Evolutionary conservation across 2,888 invertebrate genomes (phyloP), one percentile per base, ranked within the genome.

Genomic region (Toxonevra muliebris): DNA sequence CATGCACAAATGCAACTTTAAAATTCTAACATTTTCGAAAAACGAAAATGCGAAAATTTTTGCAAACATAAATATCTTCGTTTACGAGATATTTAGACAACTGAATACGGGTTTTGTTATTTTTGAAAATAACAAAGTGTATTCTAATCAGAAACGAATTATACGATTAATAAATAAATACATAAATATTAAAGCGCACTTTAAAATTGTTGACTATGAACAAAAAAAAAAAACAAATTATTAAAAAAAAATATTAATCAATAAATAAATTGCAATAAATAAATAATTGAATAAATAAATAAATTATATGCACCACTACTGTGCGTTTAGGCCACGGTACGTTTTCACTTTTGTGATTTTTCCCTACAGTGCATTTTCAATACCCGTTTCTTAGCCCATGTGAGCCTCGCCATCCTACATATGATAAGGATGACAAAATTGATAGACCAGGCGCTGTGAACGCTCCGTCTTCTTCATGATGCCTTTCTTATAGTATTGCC

Each of bases 391-490:
- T 30, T 12, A 43, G 43, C 64, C 42, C n/a, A 48, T 20, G 19
- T 48, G 17, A 40, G 2, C 11, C 10, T 17, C 48, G 12, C 2
- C 52, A 19, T 41, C 70, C 78, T 90, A 95, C 84, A 95, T 89
- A 82, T 91, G 92, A 86, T 97, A 97, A 17, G 96, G 96, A 85
- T 95, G 94, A 85, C 97, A 98, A 87, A 99, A 99, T 87, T 98
- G 98, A 87, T 99, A 99, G 72, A 99, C 98, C 78, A 99, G 90
- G 83, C 99, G 90, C 87, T 99, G 98, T 76, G 97, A 97, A 74
- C 98, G 89, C 84, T 97, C 97, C 1, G 98, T 98, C 86, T 99
- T 99, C 89, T 97, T 97, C 95, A 98, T 97, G 85, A 98, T 98
- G 66, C 97, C 97, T 86, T 98, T 99, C 87, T 98, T 98, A 89